Evolutionary conservation across 2,888 invertebrate species (phyloP), one percentile per base, ranked within the genome.

Genomic region (Rapana venosa): DNA sequence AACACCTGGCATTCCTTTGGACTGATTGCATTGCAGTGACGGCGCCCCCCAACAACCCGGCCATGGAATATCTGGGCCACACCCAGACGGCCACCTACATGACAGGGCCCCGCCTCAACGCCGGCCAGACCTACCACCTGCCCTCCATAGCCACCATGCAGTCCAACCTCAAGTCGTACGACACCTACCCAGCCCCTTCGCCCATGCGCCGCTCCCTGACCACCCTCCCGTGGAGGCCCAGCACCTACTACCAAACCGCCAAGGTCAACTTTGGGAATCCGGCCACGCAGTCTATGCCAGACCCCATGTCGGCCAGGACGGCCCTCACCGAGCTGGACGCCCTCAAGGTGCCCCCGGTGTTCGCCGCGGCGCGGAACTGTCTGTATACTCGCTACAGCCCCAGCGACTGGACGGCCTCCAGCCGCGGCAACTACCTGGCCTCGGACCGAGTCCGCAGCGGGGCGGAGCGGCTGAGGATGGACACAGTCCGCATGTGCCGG

Each of bases 391-490:
- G 96, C 87, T 99, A 98, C 96, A 98, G 98, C 0, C 98, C 98
- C 90, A 97, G 98, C 93, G 98, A 99, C 96, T 99, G 99, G 99
- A 97, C 97, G 91, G 98, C 98, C 96, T 97, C 98, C 95, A 98
- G 98, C 96, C 96, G 96, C 95, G 96, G 95, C 96, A 97, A 97
- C 95, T 98, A 98, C 96, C 97, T 98, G 94, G 98, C 98, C 95
- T 97, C 98, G 0, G 98, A 98, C 95, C 97, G 98, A 26, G 98
- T 98, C 95, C 97, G 98, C 96, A 98, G 97, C 94, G 97, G 95
- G 36, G 95, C 96, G n/a, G 96, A 96, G 92, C 94, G 96, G 20
- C 94, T 96, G 36, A 93, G 96, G 35, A 92, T 95, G 87, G 96
- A 96, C 92, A 95, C 96, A 22, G 93, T 95, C 58, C 95, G 96